Evolutionary conservation across 2,797 vertebrate species (phyloP).

Genomic region (Bradypodion pumilum): DNA sequence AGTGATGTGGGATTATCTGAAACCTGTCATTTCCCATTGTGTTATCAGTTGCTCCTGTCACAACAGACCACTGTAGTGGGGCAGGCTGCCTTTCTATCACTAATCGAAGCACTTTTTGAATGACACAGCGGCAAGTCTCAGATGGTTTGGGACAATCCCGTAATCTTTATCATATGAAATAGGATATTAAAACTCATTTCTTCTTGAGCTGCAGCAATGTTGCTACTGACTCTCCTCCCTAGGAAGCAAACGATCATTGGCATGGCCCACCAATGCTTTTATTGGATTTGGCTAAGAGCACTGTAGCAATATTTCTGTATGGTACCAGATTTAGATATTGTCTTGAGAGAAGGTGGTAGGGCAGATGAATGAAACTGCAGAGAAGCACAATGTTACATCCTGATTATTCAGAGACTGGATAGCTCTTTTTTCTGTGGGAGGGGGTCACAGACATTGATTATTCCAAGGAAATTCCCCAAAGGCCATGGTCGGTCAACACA

Average conservation of each 20-base stretch:
- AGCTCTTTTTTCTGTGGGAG: background rate
- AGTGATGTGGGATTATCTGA: constrained; percentile 9
- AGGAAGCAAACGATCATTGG: constrained; percentile 54
- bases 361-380: background rate
- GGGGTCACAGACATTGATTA: background rate
- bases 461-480: background rate
- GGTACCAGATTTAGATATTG: constrained; percentile 33
- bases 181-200: constrained; percentile 56
- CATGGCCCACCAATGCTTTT: constrained; percentile 55
- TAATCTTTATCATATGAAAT: constrained; percentile 65
- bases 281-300: constrained; percentile 53
- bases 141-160: constrained; percentile 45
- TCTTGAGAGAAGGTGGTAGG: constrained; percentile 40
- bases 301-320: constrained; percentile 43
- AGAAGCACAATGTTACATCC: rapidly evolving
- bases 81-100: constrained; percentile 31
- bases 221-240: constrained; percentile 43
- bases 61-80: constrained; percentile 13
- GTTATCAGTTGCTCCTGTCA: background rate
- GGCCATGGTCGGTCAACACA: background rate
- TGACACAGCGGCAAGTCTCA: constrained; percentile 43
- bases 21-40: constrained; percentile 17
- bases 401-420: background rate
- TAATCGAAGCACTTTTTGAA: constrained; percentile 50
- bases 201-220: constrained; percentile 20